Conservation (phyloP, 2,888 invertebrate genomes). For the Phrixothrix hirtus region DNA sequence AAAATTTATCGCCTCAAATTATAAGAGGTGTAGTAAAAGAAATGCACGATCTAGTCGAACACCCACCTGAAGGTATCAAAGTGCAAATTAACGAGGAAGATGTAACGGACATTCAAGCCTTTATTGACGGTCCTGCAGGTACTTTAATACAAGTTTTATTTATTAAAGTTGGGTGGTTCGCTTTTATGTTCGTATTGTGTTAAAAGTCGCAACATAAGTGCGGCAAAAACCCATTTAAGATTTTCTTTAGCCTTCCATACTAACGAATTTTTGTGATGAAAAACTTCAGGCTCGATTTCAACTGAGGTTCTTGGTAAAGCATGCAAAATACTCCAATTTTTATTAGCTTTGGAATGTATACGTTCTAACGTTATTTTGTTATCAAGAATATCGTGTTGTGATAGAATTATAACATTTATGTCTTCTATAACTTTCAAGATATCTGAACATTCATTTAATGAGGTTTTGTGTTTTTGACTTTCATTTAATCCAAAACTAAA, state of each 20-base stretch:
- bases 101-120: conserved; percentile 90
- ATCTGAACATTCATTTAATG: conserved; percentile 18
- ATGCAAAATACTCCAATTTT: conserved; percentile 26
- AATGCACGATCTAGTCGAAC: conserved; percentile 78
- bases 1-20: conserved; percentile 93
- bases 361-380: conserved; percentile 9
- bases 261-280: conserved; percentile 22
- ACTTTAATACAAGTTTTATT: too few relatives aligned
- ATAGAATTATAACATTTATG: conserved; percentile 19
- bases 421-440: conserved; percentile 3
- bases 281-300: conserved; percentile 20
- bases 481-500: conserved; percentile 7
- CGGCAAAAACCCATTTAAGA: conserved; percentile 28
- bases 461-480: conserved; percentile 9
- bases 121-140: conserved; percentile 80
- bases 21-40: conserved; percentile 86
- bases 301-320: conserved; percentile 13
- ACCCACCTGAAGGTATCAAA: conserved; percentile 90
- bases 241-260: conserved; percentile 26
- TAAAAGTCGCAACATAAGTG: conserved; percentile 19
- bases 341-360: conserved; percentile 19
- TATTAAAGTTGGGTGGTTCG: conserved; percentile 22
- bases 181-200: conserved; percentile 15
- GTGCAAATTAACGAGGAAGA: conserved; percentile 89
- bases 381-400: conserved; percentile 5